Conservation (phyloP, 2,113 vertebrate genomes). For the Cariama cristata region DNA sequence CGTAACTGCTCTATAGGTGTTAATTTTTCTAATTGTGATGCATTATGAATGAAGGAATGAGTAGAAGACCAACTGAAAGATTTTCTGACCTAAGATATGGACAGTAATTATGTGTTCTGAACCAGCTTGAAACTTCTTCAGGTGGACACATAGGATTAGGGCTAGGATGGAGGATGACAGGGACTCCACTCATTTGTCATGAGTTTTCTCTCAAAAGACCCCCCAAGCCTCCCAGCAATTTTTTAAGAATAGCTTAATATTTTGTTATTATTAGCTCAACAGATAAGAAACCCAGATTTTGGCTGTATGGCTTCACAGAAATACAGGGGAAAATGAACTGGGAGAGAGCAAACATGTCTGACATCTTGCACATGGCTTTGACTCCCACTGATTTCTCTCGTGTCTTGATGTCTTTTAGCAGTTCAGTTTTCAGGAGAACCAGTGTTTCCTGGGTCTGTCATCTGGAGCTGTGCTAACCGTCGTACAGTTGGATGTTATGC, state of each 20-base stretch:
- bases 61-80: background rate
- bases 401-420: background rate
- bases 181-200: background rate
- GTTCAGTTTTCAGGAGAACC: background rate
- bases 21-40: background rate
- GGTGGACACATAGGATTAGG: background rate
- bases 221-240: background rate
- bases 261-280: background rate
- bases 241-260: background rate
- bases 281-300: background rate
- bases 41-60: background rate
- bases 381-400: background rate
- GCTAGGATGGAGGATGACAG: background rate
- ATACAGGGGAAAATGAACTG: background rate
- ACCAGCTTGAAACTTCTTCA: background rate
- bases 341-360: background rate
- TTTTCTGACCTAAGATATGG: background rate
- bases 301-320: background rate
- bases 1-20: background rate
- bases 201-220: background rate
- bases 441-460: background rate
- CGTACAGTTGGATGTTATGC: rapidly evolving
- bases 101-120: background rate
- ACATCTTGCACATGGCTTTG: background rate
- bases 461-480: background rate